A percentile compares a stretch with the other conserved stretches of the same genome.
Evolutionary conservation across 2,888 invertebrate genomes (phyloP).

Genomic region (Campaea margaritaria): DNA sequence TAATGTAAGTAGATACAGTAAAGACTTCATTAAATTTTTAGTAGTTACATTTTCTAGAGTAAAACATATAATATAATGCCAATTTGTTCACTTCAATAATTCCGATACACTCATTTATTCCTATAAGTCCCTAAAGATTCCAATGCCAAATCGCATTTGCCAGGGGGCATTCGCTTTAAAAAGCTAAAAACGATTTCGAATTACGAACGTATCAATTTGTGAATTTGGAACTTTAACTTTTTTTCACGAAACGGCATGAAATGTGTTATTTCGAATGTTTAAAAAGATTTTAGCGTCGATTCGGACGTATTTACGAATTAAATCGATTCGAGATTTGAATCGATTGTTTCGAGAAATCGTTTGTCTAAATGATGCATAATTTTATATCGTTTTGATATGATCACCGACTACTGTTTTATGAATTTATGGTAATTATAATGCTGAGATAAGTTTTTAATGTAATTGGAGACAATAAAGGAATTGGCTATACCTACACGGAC

Average conservation of each 20-base stretch:
- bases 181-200: constrained; percentile 62
- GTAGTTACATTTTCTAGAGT: no score
- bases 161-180: constrained; percentile 33
- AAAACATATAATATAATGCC: no score
- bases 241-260: constrained; percentile 46
- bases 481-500: not conserved
- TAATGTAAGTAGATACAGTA: no score
- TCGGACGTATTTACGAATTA: constrained; percentile 23
- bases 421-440: constrained; percentile 41
- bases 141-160: constrained; percentile 19
- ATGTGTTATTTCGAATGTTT: constrained; percentile 47
- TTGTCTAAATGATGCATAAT: constrained; percentile 51
- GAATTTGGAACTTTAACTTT: constrained; percentile 52
- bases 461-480: constrained; percentile 3
- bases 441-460: constrained; percentile 7
- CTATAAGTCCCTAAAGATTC: no score
- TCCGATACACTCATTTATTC: no score
- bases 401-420: constrained; percentile 60
- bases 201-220: constrained; percentile 69
- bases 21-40: no score
- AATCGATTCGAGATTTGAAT: constrained; percentile 22
- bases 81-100: no score
- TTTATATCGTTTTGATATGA: constrained; percentile 51
- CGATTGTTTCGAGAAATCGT: constrained; percentile 53
- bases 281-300: constrained; percentile 35